Evolutionary conservation across 1,140 invertebrate genomes (phyloP), one percentile per base, ranked within the genome.

Genomic region (Elymnias hypermnestra): DNA sequence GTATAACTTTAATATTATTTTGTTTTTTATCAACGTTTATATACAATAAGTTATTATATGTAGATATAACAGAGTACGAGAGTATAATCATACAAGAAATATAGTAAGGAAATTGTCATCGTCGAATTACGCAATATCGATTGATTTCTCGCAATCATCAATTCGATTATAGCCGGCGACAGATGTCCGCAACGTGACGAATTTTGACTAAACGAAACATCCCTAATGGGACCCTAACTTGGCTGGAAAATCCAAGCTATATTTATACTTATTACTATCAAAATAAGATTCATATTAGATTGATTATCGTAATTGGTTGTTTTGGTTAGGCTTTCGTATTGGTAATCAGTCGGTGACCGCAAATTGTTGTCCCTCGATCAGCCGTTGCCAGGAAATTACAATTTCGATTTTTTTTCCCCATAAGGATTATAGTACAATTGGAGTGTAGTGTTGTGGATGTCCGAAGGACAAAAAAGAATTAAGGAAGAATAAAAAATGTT

Each of bases 121-220:
- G 70, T 64, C 65, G 67, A 79, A 83, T 84, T 81, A 78, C 72
- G 81, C 70, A 78, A 78, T 60, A 44, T 62, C 59, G 59, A 73
- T 66, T 55, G 64, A 69, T 63, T 21, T 63, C 60, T 63, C 56
- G 47, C 55, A 57, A 56, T 57, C 54, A 57, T 63, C 69, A 60
- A 76, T 74, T 78, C 79, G 75, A 81, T 83, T 81, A 81, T 61
- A 64, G 36, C 57, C 53, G 63, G 65, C 75, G 81, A 84, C 81
- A 84, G 81, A 81, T 84, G 81, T 78, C 69, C 59, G 63, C 55
- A 71, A 82, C 81, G 81, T 84, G 81, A 84, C 81, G 81, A 84
- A 84, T 84, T 81, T 82, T 55, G 73, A 72, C 68, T 65, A 72
- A 72, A 66, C 59, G 55, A 57, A 43, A 60, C 48, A 39, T 39